Base-by-base conservation (phyloP, 1,140 invertebrate species). In the Diuraphis noxia region DNA sequence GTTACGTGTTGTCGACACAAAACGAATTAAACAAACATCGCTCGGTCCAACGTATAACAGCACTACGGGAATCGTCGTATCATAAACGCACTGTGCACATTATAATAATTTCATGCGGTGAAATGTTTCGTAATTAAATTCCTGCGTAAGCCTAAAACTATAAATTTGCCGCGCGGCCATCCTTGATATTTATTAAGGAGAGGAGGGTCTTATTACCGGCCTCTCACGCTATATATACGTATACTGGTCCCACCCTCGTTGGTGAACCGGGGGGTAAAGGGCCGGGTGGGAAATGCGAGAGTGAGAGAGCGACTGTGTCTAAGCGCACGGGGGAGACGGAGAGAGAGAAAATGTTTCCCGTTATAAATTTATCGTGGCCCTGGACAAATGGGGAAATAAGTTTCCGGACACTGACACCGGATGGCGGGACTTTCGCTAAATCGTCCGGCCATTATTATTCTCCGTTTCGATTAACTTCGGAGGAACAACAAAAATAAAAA, bases 301-400 rank as follows among this genome's bases (percentile, higher is more conserved):
- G 41, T 9, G 82, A 85, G 41, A 85, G 82, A 85, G 25, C 2
- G 40, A 79, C 72, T 34, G 72, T 19, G 72, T 36, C 23, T 34
- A 36, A 77, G n/a, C 19, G 17, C 21, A 19, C 7, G 19, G n/a
- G 36, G 23, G 36, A 36, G 36, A 81, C 34, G 36, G 77, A 81
- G 87, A 88, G 38, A 89, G 72, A 90, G 63, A 91, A 82, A 91
- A 91, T 79, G 89, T 81, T 91, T 91, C 89, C 89, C 77, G 89
- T 52, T 91, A 82, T 91, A 82, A 91, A 91, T 91, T 91, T 91
- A 81, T 81, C 63, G 88, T 34, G 38, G 40, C n/a, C 10, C 43
- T 77, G 72, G 77, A 91, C 89, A 91, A 91, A 91, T 91, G 89
- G 89, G 89, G 34, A 91, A 91, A 91, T 91, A 91, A 91, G 89